A percentile compares a stretch with the other conserved stretches of the same genome.
Evolutionary conservation across 2,888 invertebrate genomes (phyloP).

Genomic region (Nebria brevicollis): DNA sequence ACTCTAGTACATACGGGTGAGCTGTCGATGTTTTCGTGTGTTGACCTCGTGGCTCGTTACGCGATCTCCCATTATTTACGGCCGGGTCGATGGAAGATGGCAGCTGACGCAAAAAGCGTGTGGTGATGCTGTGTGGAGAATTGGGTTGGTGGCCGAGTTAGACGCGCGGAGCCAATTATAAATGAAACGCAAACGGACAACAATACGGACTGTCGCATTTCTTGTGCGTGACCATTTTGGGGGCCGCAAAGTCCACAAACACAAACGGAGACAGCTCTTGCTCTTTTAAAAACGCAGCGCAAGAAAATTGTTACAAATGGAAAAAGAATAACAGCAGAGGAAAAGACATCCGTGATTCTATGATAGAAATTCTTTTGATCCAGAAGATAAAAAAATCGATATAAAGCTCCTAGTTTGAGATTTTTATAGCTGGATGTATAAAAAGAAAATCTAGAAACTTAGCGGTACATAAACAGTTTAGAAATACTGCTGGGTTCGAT

Average conservation of each 20-base stretch:
- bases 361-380: not conserved
- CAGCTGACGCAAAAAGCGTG: slow-evolving; percentile 34
- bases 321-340: slow-evolving; percentile 24
- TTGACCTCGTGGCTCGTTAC: slow-evolving; percentile 17
- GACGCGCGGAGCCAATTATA: slow-evolving; percentile 54
- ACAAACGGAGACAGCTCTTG: not conserved
- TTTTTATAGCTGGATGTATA: too few relatives aligned
- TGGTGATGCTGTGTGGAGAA: slow-evolving; percentile 25
- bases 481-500: too few relatives aligned
- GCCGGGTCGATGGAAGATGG: slow-evolving; percentile 23
- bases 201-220: slow-evolving; percentile 55
- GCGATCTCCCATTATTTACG: not conserved
- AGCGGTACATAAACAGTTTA: too few relatives aligned
- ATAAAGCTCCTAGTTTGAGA: too few relatives aligned
- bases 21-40: slow-evolving; percentile 15
- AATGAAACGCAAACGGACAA: slow-evolving; percentile 51
- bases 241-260: slow-evolving; percentile 53
- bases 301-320: not conserved
- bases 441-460: too few relatives aligned
- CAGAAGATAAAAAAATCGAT: too few relatives aligned
- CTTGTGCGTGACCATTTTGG: slow-evolving; percentile 55
- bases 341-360: not conserved
- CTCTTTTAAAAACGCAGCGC: not conserved
- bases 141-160: slow-evolving; percentile 36
- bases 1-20: not conserved